These are phyloP conservation scores for Oryzias dopingdopingensis DNA, from an alignment of 2,797 vertebrate species.

Conservation along the genomic window DNA sequence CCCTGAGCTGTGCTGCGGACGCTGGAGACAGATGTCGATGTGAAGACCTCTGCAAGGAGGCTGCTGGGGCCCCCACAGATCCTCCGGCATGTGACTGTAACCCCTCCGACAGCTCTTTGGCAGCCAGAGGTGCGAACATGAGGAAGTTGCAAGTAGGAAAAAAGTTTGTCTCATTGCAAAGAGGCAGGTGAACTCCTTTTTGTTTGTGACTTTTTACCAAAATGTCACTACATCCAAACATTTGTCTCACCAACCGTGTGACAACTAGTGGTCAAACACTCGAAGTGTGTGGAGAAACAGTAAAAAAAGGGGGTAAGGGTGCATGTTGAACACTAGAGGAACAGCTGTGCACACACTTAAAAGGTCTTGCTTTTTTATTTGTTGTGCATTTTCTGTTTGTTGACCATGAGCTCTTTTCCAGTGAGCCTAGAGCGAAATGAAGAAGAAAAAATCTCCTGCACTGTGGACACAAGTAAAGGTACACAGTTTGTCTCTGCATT, in stretches of 20 bases:
- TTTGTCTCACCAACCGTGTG: no score
- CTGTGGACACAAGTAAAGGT: constrained; percentile 82
- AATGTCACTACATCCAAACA: no score
- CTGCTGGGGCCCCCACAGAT: constrained; percentile 84
- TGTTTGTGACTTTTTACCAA: no score
- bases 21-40: constrained; percentile 84
- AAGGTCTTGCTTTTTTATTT: no score
- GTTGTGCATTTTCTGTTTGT: not conserved
- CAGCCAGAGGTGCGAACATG: constrained; percentile 83
- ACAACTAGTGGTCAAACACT: no score
- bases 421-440: constrained; percentile 85
- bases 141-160: no score
- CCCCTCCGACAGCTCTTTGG: constrained; percentile 85
- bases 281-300: no score
- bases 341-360: no score
- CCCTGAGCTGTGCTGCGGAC: constrained; percentile 82
- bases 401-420: constrained; percentile 54
- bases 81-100: constrained; percentile 83
- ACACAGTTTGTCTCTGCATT: constrained; percentile 18
- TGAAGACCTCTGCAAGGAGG: constrained; percentile 83
- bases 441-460: constrained; percentile 77
- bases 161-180: no score
- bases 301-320: no score
- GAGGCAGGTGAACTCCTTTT: no score
- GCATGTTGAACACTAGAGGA: no score